These are phyloP conservation scores for Telmatochromis sp. DNA, from an alignment of 2,113 vertebrate species.

Conservation along the genomic window DNA sequence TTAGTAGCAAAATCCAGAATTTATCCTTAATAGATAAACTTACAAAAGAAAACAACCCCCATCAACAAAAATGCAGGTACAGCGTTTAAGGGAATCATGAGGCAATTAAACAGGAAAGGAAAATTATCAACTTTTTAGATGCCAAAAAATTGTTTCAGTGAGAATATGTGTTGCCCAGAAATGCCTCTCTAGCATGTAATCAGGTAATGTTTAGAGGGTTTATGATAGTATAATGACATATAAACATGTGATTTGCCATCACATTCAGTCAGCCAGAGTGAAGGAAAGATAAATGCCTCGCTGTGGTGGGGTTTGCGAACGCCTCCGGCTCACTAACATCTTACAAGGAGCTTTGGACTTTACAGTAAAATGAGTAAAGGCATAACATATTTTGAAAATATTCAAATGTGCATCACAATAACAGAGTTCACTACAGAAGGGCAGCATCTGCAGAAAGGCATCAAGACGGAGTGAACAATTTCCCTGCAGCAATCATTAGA, in stretches of 20 bases:
- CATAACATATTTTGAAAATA: constrained; percentile 5
- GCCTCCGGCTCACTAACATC: background rate
- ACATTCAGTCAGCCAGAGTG: background rate
- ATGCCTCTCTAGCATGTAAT: background rate
- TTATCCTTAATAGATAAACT: background rate
- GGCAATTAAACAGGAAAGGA: background rate
- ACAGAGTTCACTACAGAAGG: constrained; percentile 10
- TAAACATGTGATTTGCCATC: background rate
- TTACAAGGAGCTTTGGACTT: constrained; percentile 1
- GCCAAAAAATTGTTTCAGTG: background rate
- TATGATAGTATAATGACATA: background rate
- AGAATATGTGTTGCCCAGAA: background rate
- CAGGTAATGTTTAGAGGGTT: background rate
- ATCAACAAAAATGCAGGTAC: background rate
- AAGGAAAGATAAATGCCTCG: background rate
- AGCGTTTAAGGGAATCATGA: background rate
- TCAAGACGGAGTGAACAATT: background rate
- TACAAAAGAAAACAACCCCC: background rate
- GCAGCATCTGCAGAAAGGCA: constrained; percentile 6
- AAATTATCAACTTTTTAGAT: background rate
- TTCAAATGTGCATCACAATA: constrained; percentile 9
- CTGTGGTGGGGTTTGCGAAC: background rate
- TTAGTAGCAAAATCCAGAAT: background rate
- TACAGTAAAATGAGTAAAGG: background rate
- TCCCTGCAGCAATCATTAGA: constrained; percentile 20